A percentile compares a stretch with the other conserved stretches of the same genome.
Evolutionary conservation across 1,140 invertebrate genomes (phyloP).

Genomic region (Eciton burchellii): DNA sequence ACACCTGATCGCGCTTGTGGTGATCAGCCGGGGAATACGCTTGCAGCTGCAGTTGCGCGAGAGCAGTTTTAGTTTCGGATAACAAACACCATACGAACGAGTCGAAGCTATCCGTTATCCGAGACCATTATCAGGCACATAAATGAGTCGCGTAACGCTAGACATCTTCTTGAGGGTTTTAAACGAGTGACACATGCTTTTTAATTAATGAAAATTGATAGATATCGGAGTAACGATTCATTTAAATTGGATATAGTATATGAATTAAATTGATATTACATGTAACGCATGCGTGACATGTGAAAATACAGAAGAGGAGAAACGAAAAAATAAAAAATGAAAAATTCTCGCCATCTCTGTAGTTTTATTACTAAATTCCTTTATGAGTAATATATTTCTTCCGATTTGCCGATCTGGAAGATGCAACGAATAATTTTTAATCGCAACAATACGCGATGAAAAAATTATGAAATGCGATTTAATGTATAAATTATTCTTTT

Average conservation of each 20-base stretch:
- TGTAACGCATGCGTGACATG: no score
- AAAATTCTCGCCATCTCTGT: no score
- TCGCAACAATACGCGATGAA: no score
- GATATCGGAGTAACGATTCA: not conserved
- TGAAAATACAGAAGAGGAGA: not conserved
- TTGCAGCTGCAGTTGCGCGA: slow-evolving; percentile 28
- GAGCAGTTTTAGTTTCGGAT: slow-evolving; percentile 56
- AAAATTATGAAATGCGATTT: no score
- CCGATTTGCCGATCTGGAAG: no score
- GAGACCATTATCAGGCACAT: slow-evolving; percentile 42
- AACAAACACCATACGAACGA: slow-evolving; percentile 55
- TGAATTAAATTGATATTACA: not conserved
- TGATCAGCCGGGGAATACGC: slow-evolving; percentile 34
- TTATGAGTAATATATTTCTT: no score
- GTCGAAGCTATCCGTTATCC: slow-evolving; percentile 58
- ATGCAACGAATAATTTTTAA: no score
- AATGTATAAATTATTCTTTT: no score
- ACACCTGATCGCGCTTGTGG: slow-evolving; percentile 47
- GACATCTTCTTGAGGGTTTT: not conserved
- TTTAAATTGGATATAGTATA: not conserved
- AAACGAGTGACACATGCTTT: not conserved
- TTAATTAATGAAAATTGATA: slow-evolving; percentile 1
- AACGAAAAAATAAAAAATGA: no score
- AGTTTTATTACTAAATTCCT: no score
- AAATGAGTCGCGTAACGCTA: not conserved